Base-by-base conservation (phyloP, 2,113 vertebrate genomes). In the Pangasianodon gigas region DNA sequence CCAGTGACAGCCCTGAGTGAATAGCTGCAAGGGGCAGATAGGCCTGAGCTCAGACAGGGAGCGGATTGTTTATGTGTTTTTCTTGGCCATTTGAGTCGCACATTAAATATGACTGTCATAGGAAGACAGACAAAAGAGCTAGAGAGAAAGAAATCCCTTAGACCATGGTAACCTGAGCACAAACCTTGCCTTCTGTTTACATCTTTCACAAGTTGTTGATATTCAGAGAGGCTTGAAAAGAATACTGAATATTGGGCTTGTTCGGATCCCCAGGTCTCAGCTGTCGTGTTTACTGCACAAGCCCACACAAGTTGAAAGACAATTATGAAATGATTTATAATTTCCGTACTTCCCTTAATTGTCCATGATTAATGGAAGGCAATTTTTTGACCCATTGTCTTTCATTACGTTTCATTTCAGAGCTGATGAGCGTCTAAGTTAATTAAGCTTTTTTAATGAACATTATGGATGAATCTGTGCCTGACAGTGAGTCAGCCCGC, bases 301-400 rank as follows among this genome's bases (percentile, higher is more conserved):
- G 74, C n/a, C 71, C 56, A 67, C 5, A 71, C 51, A 26, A 86
- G 58, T 79, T 52, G 77, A 87, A 92, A 89, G 82, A 74, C 85
- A 54, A 37, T 60, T 44, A 54, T 14, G 6, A 79, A 80, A 87
- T 87, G 75, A 88, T 89, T 92, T 71, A 79, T 86, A 74, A 77
- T 89, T 87, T 87, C 52, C 84, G 82, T 87, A 91, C 69, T 89
- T 58, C 80, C 88, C 67, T 69, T 90, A 89, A 90, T 89, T 84
- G 77, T 44, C 56, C 48, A 79, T 84, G 85, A 87, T 91, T 85
- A 84, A 92, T 87, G 81, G 52, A 89, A 69, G 81, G 67, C 88
- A 89, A 92, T 88, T 85, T 88, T 69, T 89, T 84, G 91, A 89
- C 88, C 88, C 69, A 46, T 46, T 89, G 89, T 58, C 77, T 88